Evolutionary conservation across 2,113 vertebrate genomes (phyloP).

Genomic region (Eulacestoma nigropectus): DNA sequence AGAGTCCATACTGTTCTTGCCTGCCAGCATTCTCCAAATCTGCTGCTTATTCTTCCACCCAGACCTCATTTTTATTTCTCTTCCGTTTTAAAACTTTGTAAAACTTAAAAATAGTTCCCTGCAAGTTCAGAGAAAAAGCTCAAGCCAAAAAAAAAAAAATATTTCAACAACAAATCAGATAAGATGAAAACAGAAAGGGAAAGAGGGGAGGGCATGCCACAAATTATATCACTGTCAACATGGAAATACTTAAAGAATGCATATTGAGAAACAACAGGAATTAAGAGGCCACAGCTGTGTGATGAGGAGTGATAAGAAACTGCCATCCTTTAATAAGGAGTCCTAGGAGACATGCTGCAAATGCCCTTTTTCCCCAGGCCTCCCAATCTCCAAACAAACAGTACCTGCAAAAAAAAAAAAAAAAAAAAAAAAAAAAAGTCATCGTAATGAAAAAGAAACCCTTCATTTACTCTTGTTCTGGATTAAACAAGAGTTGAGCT

Average conservation of each 20-base stretch:
- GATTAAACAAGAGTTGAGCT: background rate
- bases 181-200: constrained; percentile 56
- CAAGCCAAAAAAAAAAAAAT: constrained; percentile 39
- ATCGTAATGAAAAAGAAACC: background rate
- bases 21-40: constrained; percentile 14
- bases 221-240: constrained; percentile 60
- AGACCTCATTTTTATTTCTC: constrained; percentile 21
- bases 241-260: constrained; percentile 67
- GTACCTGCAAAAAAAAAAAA: background rate
- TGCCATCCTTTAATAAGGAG: constrained; percentile 25
- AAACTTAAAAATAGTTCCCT: constrained; percentile 60
- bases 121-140: constrained; percentile 43
- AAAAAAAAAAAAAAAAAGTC: background rate
- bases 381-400: constrained; percentile 7
- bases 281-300: constrained; percentile 51
- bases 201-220: constrained; percentile 47
- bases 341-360: background rate
- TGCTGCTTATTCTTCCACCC: constrained; percentile 12
- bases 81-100: constrained; percentile 15
- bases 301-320: constrained; percentile 48
- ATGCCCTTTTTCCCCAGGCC: background rate
- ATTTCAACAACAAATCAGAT: constrained; percentile 46
- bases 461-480: background rate
- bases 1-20: background rate
- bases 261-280: constrained; percentile 70